Evolutionary conservation across 1,140 invertebrate genomes (phyloP).

Genomic region (Melipona quadrifasciata): DNA sequence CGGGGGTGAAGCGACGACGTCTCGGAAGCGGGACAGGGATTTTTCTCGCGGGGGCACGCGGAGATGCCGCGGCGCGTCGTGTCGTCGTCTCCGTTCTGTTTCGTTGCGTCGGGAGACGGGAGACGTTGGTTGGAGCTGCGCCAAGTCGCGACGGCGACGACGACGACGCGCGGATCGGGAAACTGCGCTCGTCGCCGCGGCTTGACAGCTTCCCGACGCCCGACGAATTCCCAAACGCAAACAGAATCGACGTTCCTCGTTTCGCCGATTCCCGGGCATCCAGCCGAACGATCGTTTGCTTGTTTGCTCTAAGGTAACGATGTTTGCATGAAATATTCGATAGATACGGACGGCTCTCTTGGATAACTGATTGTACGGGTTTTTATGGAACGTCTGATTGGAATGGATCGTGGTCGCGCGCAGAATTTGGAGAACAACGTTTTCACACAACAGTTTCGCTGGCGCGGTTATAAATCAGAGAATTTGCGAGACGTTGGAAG

Average conservation of each 20-base stretch:
- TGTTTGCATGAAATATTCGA: not conserved
- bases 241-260: not conserved
- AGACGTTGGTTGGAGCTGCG: not conserved
- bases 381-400: not conserved
- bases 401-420: not conserved
- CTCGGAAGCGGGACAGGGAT: not conserved
- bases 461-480: too few relatives aligned
- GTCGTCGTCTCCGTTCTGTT: not conserved
- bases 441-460: too few relatives aligned
- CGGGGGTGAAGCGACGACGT: not conserved
- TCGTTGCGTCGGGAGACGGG: not conserved
- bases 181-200: not conserved
- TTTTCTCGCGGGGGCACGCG: not conserved
- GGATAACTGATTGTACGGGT: too few relatives aligned
- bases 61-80: too few relatives aligned
- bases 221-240: constrained; percentile 1
- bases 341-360: not conserved
- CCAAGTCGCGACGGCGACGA: not conserved
- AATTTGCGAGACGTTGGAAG: too few relatives aligned
- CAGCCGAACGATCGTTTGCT: not conserved
- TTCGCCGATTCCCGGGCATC: not conserved
- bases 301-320: not conserved
- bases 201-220: not conserved
- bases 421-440: too few relatives aligned
- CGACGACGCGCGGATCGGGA: constrained; percentile 3